A percentile compares a stretch with the other conserved stretches of the same genome.
These are phyloP conservation scores for Platygyra sinensis DNA, from an alignment of 64 coral and sea anemone species.

Conservation along the genomic window DNA sequence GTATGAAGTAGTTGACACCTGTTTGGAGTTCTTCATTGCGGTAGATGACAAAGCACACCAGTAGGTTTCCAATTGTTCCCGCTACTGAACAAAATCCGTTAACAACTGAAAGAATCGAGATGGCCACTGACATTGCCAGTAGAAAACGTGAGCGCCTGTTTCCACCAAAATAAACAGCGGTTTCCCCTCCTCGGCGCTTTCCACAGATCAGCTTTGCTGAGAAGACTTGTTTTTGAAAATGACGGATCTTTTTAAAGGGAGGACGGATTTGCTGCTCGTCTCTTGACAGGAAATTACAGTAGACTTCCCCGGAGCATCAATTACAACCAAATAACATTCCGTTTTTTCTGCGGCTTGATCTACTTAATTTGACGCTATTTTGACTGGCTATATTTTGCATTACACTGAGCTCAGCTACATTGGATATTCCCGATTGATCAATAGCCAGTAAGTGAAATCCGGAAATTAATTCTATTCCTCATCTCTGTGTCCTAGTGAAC, in stretches of 20 bases:
- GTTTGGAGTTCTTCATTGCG: constrained; percentile 72
- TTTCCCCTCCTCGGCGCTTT: not conserved
- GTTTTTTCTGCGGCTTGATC: not conserved
- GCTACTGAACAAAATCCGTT: constrained; percentile 77
- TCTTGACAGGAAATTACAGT: not conserved
- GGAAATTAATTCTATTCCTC: not conserved
- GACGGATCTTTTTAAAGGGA: not conserved
- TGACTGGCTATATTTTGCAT: not conserved
- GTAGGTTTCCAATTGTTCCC: constrained; percentile 84
- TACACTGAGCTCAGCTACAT: no score
- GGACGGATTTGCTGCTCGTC: not conserved
- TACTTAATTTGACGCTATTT: not conserved
- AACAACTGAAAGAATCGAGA: constrained; percentile 29
- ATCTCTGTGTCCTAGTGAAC: not conserved
- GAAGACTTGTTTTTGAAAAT: not conserved
- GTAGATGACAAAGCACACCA: constrained; percentile 80
- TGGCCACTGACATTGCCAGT: not conserved
- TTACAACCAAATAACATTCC: not conserved
- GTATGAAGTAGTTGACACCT: constrained; percentile 83
- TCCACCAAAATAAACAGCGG: not conserved
- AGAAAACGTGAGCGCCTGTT: not conserved
- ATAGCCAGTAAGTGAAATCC: no score
- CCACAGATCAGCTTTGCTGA: not conserved
- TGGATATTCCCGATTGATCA: no score
- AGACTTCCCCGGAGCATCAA: not conserved